These are phyloP conservation scores for Andrena chrysosceles DNA, from an alignment of 2,888 invertebrate genomes.

Conservation along the genomic window DNA sequence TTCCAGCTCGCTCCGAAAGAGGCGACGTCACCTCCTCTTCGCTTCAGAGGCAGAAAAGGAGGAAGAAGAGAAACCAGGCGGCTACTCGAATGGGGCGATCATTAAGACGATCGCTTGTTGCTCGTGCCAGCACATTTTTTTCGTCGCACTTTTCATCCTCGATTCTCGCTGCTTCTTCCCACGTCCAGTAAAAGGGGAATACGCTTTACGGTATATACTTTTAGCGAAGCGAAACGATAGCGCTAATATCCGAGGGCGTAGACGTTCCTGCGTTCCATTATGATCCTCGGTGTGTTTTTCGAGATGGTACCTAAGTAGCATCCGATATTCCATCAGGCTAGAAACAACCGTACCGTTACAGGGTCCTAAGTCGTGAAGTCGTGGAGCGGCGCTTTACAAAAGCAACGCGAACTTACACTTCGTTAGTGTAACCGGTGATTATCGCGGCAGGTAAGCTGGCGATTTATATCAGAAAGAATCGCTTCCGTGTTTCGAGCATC, in stretches of 20 bases:
- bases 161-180: background rate
- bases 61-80: background rate
- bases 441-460: constrained; percentile 34
- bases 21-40: constrained; percentile 28
- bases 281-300: background rate
- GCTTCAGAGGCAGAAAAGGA: too few species aligned
- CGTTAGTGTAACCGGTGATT: constrained; percentile 37
- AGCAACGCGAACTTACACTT: constrained; percentile 34
- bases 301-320: background rate
- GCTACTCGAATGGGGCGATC: constrained; percentile 47
- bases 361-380: background rate
- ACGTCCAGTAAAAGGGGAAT: background rate
- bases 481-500: constrained; percentile 43
- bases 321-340: constrained; percentile 13
- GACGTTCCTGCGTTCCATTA: background rate
- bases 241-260: constrained; percentile 9
- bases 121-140: constrained; percentile 52
- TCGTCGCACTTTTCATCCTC: constrained; percentile 29
- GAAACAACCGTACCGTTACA: constrained; percentile 46
- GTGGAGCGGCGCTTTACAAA: constrained; percentile 22
- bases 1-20: constrained; percentile 43
- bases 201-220: constrained; percentile 28
- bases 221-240: background rate
- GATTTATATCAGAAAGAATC: constrained; percentile 48
- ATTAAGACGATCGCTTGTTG: constrained; percentile 69